Evolutionary conservation across 2,113 vertebrate species (phyloP).

Genomic region (Diadophis punctatus): DNA sequence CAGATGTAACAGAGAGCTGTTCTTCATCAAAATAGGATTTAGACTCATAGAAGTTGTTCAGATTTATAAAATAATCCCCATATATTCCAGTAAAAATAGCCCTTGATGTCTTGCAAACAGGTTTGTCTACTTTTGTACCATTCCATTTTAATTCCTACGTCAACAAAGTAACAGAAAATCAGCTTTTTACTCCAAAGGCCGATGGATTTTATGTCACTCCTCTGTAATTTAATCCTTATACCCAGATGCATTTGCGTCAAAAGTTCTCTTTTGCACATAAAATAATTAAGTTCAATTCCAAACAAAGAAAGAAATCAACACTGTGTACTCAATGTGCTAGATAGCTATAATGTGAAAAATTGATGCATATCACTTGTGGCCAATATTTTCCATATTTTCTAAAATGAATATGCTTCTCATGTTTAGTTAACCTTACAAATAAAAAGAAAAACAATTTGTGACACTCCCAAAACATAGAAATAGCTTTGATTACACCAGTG

Average conservation of each 20-base stretch:
- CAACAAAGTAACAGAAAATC: background rate
- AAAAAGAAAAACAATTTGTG: background rate
- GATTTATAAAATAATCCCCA: background rate
- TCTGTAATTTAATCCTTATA: constrained; percentile 13
- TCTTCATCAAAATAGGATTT: constrained; percentile 1
- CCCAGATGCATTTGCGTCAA: background rate
- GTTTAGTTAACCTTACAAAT: background rate
- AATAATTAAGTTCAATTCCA: background rate
- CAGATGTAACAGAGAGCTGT: background rate
- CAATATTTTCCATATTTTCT: background rate
- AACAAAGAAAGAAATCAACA: background rate
- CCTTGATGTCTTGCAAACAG: constrained; percentile 1
- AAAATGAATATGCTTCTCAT: background rate
- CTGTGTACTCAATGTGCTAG: background rate
- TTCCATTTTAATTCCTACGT: constrained; percentile 3
- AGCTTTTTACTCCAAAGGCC: background rate
- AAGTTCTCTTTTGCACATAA: background rate
- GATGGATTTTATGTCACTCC: constrained; percentile 2
- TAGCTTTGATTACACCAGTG: background rate
- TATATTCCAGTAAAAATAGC: background rate
- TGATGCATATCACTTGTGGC: background rate
- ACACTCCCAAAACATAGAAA: background rate
- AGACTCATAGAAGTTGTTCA: background rate
- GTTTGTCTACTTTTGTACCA: background rate
- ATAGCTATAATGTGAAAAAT: background rate